These are phyloP conservation scores for Drosophila yooni DNA, from an alignment of 2,888 invertebrate species.

Conservation along the genomic window DNA sequence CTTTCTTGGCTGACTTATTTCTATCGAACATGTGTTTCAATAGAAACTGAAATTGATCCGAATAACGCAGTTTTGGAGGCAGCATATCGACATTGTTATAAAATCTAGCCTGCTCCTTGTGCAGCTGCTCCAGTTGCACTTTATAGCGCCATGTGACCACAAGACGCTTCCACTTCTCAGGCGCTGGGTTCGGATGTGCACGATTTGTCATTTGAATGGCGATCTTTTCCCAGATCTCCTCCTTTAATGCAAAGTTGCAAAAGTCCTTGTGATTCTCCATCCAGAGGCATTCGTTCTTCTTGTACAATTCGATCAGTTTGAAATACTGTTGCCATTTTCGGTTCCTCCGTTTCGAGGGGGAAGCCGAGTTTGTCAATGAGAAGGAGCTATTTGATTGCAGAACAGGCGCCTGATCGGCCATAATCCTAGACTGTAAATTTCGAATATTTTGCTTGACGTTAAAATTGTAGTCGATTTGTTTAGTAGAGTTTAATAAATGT, in stretches of 20 bases:
- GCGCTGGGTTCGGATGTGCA: background rate
- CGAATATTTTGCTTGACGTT: background rate
- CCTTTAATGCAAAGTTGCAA: constrained; percentile 49
- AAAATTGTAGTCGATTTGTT: background rate
- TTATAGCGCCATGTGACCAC: constrained; percentile 56
- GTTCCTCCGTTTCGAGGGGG: background rate
- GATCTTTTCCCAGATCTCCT: constrained; percentile 50
- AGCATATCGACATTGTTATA: constrained; percentile 9
- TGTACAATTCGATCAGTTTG: constrained; percentile 60
- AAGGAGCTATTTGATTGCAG: background rate
- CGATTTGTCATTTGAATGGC: constrained; percentile 47
- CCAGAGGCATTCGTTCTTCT: constrained; percentile 59
- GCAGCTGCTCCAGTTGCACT: constrained; percentile 47
- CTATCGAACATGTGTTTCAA: constrained; percentile 51
- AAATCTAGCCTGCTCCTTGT: constrained; percentile 28
- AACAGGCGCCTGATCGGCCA: background rate
- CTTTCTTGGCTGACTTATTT: background rate
- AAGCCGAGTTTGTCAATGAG: background rate
- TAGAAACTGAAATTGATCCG: constrained; percentile 47
- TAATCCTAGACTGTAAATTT: constrained; percentile 21
- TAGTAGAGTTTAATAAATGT: constrained; percentile 20
- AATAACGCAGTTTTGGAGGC: constrained; percentile 36
- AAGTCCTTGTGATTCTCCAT: constrained; percentile 56
- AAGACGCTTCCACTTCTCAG: constrained; percentile 43
- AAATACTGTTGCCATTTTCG: constrained; percentile 10